Evolutionary conservation across 2,113 vertebrate species (phyloP).

Genomic region (Enhydra lutris): DNA sequence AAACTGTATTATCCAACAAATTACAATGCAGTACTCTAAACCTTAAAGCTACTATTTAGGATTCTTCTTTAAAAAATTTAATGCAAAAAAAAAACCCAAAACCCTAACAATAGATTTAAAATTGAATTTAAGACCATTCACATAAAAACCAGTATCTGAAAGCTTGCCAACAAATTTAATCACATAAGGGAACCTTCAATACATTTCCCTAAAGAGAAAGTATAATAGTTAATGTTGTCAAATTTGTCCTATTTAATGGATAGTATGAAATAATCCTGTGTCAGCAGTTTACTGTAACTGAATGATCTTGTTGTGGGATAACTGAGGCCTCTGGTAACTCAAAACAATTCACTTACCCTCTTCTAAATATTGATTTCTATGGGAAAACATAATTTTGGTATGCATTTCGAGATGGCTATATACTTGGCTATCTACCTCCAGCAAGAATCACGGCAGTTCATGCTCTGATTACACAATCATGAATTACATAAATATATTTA

Average conservation of each 20-base stretch:
- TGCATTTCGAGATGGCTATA: not conserved
- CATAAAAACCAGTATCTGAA: constrained; percentile 7
- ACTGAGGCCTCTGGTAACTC: not conserved
- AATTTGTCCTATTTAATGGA: not conserved
- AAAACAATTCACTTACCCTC: not conserved
- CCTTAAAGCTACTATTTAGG: not conserved
- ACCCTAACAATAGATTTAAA: not conserved
- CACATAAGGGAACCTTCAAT: not conserved
- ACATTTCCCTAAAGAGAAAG: not conserved
- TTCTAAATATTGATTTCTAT: not conserved
- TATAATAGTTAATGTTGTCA: not conserved
- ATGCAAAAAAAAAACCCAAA: not conserved
- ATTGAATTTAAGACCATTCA: constrained; percentile 1
- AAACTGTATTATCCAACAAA: constrained; percentile 3
- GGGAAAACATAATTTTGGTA: not conserved
- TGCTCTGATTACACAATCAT: not conserved
- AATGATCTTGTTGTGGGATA: constrained; percentile 5
- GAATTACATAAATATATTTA: constrained; percentile 14
- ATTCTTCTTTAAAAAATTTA: constrained; percentile 7
- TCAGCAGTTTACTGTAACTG: not conserved
- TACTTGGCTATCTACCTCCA: not conserved
- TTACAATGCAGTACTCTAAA: not conserved
- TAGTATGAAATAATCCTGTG: not conserved
- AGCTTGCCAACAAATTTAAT: not conserved
- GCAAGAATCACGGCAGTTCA: not conserved